phyloP scores from a whole-genome alignment of 2,797 vertebrate genomes.

The Scleropages formosus region DNA sequence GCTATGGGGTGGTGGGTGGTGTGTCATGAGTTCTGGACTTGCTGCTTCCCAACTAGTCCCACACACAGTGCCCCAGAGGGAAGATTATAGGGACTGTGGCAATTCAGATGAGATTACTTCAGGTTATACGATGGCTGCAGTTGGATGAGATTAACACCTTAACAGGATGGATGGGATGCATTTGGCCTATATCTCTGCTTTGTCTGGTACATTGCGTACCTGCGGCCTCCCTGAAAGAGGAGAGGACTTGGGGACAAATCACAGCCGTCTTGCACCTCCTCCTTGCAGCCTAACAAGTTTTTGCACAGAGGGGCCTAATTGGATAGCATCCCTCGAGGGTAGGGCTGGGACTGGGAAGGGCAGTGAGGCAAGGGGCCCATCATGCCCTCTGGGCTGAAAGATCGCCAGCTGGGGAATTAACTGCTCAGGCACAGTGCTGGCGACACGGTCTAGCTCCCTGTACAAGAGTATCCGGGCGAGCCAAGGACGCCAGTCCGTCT shows the following conservation, averaged over 20 bases:
- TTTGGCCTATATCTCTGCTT: slow-evolving; percentile 1
- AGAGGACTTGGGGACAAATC: background rate
- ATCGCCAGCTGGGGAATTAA: slow-evolving; percentile 12
- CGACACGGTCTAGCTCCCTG: background rate
- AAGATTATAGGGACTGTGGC: background rate
- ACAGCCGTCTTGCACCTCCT: background rate
- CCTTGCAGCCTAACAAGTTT: background rate
- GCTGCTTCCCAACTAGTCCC: background rate
- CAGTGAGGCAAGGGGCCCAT: slow-evolving; percentile 14
- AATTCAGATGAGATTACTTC: background rate
- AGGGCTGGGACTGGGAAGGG: background rate
- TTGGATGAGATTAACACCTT: slow-evolving; percentile 12
- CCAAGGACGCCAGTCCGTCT: background rate
- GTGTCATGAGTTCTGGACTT: too few relatives aligned
- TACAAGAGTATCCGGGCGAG: background rate
- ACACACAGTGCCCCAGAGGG: background rate
- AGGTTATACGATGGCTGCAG: background rate
- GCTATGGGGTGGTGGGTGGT: too few relatives aligned
- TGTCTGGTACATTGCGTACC: background rate
- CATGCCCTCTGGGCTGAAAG: slow-evolving; percentile 13
- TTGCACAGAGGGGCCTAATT: slow-evolving; percentile 1
- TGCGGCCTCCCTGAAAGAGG: background rate
- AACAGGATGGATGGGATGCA: slow-evolving; percentile 11
- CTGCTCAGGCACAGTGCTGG: background rate
- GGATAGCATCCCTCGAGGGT: background rate